Evolutionary conservation across 1,140 invertebrate species (phyloP), one percentile per base, ranked within the genome.

Genomic region (Hestina assimilis): DNA sequence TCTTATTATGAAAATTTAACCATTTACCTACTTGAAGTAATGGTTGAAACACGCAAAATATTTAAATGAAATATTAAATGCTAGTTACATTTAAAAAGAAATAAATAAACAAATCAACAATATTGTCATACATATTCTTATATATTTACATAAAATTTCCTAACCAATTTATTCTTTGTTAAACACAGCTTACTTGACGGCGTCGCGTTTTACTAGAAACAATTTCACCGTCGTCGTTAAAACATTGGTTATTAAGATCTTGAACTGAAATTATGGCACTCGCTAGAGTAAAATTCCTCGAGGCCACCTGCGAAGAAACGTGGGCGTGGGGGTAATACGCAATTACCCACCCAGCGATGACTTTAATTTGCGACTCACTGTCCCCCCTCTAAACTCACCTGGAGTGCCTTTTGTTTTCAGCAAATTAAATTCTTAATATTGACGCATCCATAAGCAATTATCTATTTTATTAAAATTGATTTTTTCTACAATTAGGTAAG

Each of bases 261-360:
- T 53, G 43, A 45, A 56, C 47, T 58, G 41, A 65, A 67, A 63
- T 67, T 67, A 71, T 65, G 65, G 61, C 64, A 64, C 63, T 64
- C 48, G 23, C 20, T 47, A 45, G 58, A 54, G 45, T 54, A 53
- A 58, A 57, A 61, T 59, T 59, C 35, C 58, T 52, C 28, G 35
- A 54, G 63, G 66, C 65, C 69, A 68, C 69, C 69, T 68, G 69
- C 62, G 69, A 64, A 51, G 59, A 41, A 61, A 56, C 42, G 48
- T 52, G 53, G 43, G 43, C 52, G n/a, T 17, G 45, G 58, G n/a
- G n/a, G n/a, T n/a, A 63, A 66, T 71, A 67, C 56, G 62, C 60
- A 67, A 66, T 70, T 71, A 71, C 61, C 60, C 59, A 43, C 40
- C 33, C 41, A 45, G 53, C 59, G 26, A 57, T 48, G 54, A 66